phyloP scores from a whole-genome alignment of 2,113 vertebrate genomes.

The Amphiprion percula region DNA sequence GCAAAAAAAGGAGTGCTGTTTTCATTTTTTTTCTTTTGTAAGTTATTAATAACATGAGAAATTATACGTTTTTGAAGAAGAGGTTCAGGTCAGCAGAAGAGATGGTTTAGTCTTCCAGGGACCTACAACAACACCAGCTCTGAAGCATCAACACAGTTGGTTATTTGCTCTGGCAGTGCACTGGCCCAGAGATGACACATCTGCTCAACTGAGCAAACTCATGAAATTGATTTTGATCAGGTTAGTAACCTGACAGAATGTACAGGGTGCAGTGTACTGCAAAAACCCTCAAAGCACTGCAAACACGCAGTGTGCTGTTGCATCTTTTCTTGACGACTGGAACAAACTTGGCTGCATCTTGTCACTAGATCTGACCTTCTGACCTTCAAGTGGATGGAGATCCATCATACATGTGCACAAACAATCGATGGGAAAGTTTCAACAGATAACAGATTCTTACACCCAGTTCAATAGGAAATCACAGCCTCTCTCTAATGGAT shows the following conservation, averaged over 20 bases:
- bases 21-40: neutral
- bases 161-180: slow-evolving; percentile 30
- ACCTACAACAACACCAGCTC: neutral
- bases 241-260: slow-evolving; percentile 36
- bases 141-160: slow-evolving; percentile 11
- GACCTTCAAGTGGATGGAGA: neutral
- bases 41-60: neutral
- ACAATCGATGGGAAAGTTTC: too few relatives aligned
- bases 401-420: neutral
- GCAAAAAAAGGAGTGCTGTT: neutral
- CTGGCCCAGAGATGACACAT: slow-evolving; percentile 50
- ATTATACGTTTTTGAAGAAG: neutral
- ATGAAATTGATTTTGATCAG: slow-evolving; percentile 52
- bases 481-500: too few relatives aligned
- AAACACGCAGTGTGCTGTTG: neutral
- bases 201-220: slow-evolving; percentile 48
- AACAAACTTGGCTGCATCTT: neutral
- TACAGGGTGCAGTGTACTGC: neutral
- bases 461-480: too few relatives aligned
- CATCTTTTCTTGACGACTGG: neutral
- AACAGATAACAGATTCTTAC: too few relatives aligned
- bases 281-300: neutral
- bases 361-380: neutral
- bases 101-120: neutral
- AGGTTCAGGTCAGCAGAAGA: neutral